Base-by-base conservation (phyloP, 1,140 invertebrate genomes). In the Drosophila pachea region DNA sequence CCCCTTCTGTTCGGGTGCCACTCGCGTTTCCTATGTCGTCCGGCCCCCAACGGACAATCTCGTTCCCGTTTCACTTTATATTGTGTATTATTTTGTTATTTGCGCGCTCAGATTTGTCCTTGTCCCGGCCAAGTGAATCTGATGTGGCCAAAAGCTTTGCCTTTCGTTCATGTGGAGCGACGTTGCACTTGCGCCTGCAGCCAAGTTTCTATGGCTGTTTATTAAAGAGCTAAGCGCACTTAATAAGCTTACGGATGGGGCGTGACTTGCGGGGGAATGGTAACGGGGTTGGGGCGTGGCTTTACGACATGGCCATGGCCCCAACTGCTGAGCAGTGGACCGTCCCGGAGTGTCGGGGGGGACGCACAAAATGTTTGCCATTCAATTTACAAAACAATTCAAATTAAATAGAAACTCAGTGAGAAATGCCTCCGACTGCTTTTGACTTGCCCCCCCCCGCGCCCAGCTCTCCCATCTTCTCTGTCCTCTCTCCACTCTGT, bases 141-240 rank as follows among this genome's bases (percentile, higher is more conserved):
- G 56, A 78, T 78, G 76, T 82, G 74, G 66, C 70, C 79, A 22
- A 68, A 70, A 76, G 55, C 64, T 56, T 64, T 64, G 22, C 22
- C 22, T 22, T 76, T 14, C 9, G 45, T 14, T 22, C 40, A 43
- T 43, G 12, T 43, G 40, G 14, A 29, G 40, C 40, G 4, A 5
- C 60, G 59, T 71, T 71, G 67, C 55, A 61, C 60, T 81, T 77
- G 55, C 32, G 33, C 33, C 47, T 64, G 50, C 52, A 36, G 32
- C 33, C 72, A 81, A 53, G 76, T 81, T 84, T 84, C 63, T 73
- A 76, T 71, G 76, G 76, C 68, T 84, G 79, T 84, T 83, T 83
- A 84, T 84, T 84, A 84, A 83, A 83, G 69, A 73, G 74, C 76
- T 76, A 74, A 84, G 79, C 79, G 55, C 81, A 74, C 73, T 79